Evolutionary conservation across 2,797 vertebrate species (phyloP).

Genomic region (Scolopax bukidnonensis): DNA sequence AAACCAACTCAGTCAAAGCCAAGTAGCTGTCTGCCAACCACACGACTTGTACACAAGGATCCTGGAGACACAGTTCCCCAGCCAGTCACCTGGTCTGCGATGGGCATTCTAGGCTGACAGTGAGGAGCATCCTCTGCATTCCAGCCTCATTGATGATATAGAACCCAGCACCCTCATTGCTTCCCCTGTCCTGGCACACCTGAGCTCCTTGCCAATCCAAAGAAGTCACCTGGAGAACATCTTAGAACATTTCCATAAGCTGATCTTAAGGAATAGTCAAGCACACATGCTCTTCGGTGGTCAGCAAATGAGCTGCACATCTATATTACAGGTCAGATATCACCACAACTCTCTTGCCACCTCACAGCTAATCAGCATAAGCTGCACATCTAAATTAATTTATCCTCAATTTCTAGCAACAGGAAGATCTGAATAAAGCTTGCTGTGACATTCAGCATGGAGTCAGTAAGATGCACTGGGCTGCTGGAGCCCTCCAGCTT

Average conservation of each 20-base stretch:
- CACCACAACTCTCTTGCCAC: not conserved
- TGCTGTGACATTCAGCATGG: not conserved
- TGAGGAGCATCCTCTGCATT: not conserved
- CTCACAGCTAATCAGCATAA: constrained; percentile 28
- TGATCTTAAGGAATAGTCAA: not conserved
- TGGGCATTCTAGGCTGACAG: not conserved
- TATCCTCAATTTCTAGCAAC: not conserved
- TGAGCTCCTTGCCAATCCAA: not conserved
- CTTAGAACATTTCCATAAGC: not conserved
- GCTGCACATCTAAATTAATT: constrained; percentile 22
- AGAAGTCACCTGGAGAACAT: not conserved
- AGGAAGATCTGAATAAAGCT: not conserved
- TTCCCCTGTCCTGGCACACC: not conserved
- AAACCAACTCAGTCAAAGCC: not conserved
- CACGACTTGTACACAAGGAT: not conserved
- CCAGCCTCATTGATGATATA: rapidly evolving
- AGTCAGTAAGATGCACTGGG: not conserved
- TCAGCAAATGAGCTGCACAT: not conserved
- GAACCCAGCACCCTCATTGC: not conserved
- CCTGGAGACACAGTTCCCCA: not conserved
- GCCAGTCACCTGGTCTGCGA: not conserved
- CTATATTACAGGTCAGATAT: not conserved
- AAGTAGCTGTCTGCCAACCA: not conserved
- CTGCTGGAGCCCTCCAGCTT: not conserved
- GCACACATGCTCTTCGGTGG: not conserved